Evolutionary conservation across 2,797 vertebrate species (phyloP).

Genomic region (Podarcis siculus): DNA sequence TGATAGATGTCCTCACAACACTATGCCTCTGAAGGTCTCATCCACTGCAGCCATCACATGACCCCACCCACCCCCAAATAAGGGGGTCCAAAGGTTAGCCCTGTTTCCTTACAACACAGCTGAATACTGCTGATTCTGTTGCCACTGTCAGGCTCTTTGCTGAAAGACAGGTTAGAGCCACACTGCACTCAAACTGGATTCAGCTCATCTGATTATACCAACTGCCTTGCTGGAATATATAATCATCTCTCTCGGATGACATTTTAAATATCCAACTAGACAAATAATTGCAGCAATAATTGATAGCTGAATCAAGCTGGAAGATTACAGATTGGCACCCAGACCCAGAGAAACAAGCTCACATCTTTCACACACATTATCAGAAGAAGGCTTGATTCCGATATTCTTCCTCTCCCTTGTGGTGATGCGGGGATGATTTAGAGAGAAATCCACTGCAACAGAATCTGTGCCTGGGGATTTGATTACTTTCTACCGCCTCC

Average conservation of each 20-base stretch:
- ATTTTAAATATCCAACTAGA: slow-evolving; percentile 90
- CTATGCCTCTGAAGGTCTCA: slow-evolving; percentile 55
- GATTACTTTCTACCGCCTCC: slow-evolving; percentile 68
- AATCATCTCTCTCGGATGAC: slow-evolving; percentile 88
- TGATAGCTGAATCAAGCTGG: slow-evolving; percentile 83
- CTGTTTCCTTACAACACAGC: slow-evolving; percentile 69
- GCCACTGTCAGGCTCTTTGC: slow-evolving; percentile 74
- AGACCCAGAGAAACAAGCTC: slow-evolving; percentile 78
- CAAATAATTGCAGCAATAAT: slow-evolving; percentile 88
- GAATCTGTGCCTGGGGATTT: slow-evolving; percentile 64
- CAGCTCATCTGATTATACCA: slow-evolving; percentile 86
- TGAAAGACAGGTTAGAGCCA: slow-evolving; percentile 84
- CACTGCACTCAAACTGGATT: slow-evolving; percentile 81
- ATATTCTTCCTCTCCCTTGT: slow-evolving; percentile 39
- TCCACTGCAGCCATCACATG: slow-evolving; percentile 21
- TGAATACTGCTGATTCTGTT: slow-evolving; percentile 80
- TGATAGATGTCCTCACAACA: background rate
- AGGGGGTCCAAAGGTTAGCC: slow-evolving; percentile 69
- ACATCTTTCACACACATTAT: slow-evolving; percentile 79
- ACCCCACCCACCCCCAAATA: slow-evolving; percentile 68
- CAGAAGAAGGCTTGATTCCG: slow-evolving; percentile 82
- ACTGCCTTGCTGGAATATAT: slow-evolving; percentile 84
- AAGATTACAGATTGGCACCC: slow-evolving; percentile 86
- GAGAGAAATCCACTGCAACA: slow-evolving; percentile 71
- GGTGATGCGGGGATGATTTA: slow-evolving; percentile 72